phyloP scores from a whole-genome alignment of 2,113 vertebrate genomes.

The Procavia capensis region DNA sequence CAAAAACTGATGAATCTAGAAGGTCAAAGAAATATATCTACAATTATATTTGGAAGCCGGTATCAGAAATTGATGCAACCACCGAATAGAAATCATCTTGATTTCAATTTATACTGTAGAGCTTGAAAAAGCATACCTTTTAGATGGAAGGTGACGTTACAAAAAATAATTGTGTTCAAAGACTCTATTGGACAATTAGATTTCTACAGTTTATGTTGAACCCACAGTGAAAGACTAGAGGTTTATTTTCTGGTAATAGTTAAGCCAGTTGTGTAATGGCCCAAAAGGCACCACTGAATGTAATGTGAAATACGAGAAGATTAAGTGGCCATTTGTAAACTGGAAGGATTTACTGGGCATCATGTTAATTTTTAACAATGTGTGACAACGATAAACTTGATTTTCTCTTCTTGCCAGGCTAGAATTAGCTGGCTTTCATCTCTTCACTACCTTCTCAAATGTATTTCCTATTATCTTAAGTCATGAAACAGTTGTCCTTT shows the following conservation, averaged over 20 bases:
- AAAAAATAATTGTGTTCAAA: neutral
- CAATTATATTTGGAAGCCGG: neutral
- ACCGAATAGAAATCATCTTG: neutral
- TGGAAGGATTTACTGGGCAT: neutral
- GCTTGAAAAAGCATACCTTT: neutral
- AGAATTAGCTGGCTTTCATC: constrained; percentile 49
- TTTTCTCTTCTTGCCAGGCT: constrained; percentile 17
- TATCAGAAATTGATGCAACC: neutral
- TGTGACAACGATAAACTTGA: constrained; percentile 35
- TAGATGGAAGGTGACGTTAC: neutral
- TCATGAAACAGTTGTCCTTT: neutral
- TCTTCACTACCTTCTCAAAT: constrained; percentile 42
- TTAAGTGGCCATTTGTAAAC: constrained; percentile 31
- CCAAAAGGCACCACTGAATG: neutral
- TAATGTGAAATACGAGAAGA: neutral
- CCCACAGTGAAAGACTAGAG: neutral
- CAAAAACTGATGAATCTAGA: neutral
- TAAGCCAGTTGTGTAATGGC: neutral
- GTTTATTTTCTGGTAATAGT: neutral
- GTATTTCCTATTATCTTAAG: neutral
- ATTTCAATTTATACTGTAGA: neutral
- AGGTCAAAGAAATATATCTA: neutral
- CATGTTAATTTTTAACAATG: constrained; percentile 17
- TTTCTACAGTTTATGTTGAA: neutral
- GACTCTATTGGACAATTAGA: neutral